phyloP scores from a whole-genome alignment of 64 coral and sea anemone species.

The Stylophora pistillata region DNA sequence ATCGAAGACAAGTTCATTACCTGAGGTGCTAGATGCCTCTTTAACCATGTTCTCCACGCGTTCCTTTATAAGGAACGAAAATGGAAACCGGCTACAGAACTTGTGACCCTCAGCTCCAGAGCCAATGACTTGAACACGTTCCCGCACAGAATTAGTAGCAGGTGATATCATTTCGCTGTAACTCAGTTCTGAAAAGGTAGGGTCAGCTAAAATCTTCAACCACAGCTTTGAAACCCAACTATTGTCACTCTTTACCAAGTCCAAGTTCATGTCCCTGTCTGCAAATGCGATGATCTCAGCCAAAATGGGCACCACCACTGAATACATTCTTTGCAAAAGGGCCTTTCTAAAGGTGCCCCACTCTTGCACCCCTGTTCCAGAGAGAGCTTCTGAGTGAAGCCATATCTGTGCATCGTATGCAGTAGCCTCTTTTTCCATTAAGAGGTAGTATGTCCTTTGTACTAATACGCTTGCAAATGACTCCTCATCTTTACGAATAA shows the following conservation, averaged over 20 bases:
- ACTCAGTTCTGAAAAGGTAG: conserved; percentile 46
- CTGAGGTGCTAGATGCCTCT: conserved; percentile 20
- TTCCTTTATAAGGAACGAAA: conserved; percentile 75
- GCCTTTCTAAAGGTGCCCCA: conserved; percentile 78
- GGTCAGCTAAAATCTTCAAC: conserved; percentile 31
- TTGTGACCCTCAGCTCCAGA: conserved; percentile 63
- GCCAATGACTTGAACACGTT: conserved; percentile 42
- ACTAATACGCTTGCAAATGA: conserved; percentile 32
- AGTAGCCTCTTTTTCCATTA: conserved; percentile 51
- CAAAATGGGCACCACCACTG: conserved; percentile 61
- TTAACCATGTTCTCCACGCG: conserved; percentile 49
- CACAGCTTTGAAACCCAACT: conserved; percentile 20
- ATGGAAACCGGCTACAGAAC: conserved; percentile 71
- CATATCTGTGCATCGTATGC: not conserved
- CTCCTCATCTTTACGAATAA: conserved; percentile 12
- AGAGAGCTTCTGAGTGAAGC: conserved; percentile 36
- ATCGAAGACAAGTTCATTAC: not conserved
- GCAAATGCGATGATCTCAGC: conserved; percentile 71
- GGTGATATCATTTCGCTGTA: conserved; percentile 50
- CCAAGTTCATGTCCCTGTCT: conserved; percentile 74
- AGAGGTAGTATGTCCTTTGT: conserved; percentile 37
- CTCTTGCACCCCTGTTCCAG: conserved; percentile 79
- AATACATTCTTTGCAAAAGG: conserved; percentile 57
- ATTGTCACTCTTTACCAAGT: conserved; percentile 16
- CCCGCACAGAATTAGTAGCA: conserved; percentile 39